Evolutionary conservation across 1,140 invertebrate species (phyloP), one percentile per base, ranked within the genome.

Genomic region (Mercenaria mercenaria): DNA sequence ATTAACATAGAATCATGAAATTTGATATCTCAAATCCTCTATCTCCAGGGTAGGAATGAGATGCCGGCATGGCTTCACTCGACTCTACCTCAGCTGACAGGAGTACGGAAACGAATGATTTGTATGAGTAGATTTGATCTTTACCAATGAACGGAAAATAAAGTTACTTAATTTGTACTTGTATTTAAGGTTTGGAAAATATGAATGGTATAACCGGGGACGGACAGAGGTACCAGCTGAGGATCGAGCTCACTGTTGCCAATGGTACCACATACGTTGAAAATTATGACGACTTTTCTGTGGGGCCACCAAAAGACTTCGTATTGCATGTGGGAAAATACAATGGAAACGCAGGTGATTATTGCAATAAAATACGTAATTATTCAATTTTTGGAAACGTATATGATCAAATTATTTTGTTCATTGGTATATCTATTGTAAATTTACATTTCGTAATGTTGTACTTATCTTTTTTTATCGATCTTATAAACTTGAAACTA

Each of bases 271-370:
- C 6, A 26, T 82, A 82, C 59, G 6, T 29, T 47, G 80, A 29
- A 37, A 67, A 3, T 1, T 82, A 82, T 34, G 94, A 98, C 98
- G n/a, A 98, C 97, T 96, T 98, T 98, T 3, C 97, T 97, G 96
- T 98, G 98, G 0, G 98, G 98, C 93, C 98, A 98, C 95, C 98
- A 98, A 95, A 98, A 98, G 59, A 98, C 98, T 95, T 98, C 98
- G 87, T 91, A 92, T 37, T 94, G 61, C 91, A 94, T 93, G 67
- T 94, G 90, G 47, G 87, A 67, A 41, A 79, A 87, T 56, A 92
- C 87, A 39, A 88, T 77, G 77, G 90, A 77, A 64, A 90, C 89
- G 93, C 94, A 50, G 93, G 94, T 72, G 91, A 88, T 23, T n/a
- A n/a, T n/a, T n/a, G n/a, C n/a, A n/a, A n/a, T n/a, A 50, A 20